Conservation (phyloP, 2,113 vertebrate species). For the Fulmarus glacialis region DNA sequence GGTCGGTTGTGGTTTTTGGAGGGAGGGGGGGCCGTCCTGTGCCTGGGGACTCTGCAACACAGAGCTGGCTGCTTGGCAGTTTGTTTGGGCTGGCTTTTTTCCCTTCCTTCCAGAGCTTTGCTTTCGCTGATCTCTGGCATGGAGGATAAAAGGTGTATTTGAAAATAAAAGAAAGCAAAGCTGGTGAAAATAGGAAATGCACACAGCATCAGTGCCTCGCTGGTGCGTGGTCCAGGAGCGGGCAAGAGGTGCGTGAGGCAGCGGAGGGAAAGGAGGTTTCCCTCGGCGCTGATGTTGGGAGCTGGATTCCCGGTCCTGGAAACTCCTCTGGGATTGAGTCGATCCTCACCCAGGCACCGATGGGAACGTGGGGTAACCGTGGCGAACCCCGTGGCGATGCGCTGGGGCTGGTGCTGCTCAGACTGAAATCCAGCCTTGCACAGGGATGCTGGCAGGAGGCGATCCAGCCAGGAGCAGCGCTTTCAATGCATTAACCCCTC, state of each 20-base stretch:
- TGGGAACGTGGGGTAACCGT: fast-evolving
- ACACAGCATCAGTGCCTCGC: fast-evolving
- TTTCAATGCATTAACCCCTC: neutral
- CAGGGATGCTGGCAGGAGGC: neutral
- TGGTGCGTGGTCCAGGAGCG: neutral
- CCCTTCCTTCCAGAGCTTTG: neutral
- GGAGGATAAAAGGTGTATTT: neutral
- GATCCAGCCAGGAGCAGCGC: neutral
- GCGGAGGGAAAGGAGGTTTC: neutral
- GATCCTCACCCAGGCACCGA: fast-evolving
- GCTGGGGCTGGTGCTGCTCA: neutral
- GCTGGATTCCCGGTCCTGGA: neutral
- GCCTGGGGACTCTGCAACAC: neutral
- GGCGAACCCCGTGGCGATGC: neutral
- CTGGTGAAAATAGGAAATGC: neutral
- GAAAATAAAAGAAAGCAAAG: neutral
- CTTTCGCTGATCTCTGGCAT: neutral
- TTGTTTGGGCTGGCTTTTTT: neutral
- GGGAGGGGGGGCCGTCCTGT: neutral
- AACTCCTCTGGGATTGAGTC: neutral
- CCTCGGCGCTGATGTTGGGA: fast-evolving
- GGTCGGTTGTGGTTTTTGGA: neutral
- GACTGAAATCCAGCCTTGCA: neutral
- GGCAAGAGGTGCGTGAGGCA: neutral
- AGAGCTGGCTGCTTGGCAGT: neutral